Evolutionary conservation across 2,113 vertebrate species (phyloP).

Genomic region (Petroica traversi): DNA sequence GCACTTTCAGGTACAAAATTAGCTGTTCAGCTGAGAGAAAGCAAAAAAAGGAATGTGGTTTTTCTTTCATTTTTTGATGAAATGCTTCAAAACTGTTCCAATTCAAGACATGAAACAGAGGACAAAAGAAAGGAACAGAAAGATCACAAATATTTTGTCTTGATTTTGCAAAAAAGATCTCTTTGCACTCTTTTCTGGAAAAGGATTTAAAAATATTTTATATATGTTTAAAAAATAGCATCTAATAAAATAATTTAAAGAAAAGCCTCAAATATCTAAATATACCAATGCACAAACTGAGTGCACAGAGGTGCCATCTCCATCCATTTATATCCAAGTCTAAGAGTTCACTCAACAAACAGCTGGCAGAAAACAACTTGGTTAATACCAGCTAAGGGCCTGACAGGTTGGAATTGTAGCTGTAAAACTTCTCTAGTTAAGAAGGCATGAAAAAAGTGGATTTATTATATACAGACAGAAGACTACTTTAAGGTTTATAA

Average conservation of each 20-base stretch:
- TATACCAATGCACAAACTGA: not conserved
- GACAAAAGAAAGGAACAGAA: not conserved
- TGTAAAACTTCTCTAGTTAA: not conserved
- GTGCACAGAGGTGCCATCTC: not conserved
- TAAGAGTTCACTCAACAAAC: not conserved
- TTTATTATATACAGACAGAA: not conserved
- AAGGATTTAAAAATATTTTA: not conserved
- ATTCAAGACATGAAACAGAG: not conserved
- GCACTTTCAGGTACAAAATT: not conserved
- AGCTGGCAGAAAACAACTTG: not conserved
- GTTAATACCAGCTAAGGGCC: not conserved
- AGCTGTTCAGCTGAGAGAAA: not conserved
- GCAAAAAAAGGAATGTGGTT: not conserved
- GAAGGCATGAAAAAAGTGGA: not conserved
- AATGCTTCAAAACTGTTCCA: not conserved
- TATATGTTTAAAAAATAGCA: not conserved
- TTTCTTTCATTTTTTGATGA: not conserved
- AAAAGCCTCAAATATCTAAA: not conserved
- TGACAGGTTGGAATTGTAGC: not conserved
- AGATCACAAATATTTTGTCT: not conserved
- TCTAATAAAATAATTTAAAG: not conserved
- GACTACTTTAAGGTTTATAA: not conserved
- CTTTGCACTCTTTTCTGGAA: not conserved
- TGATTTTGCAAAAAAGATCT: not conserved
- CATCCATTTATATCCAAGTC: not conserved